Percentiles rank a stretch among this genome's conserved stretches.
Evolutionary conservation across 2,888 invertebrate genomes (phyloP).

Genomic region (Idaea aversata): DNA sequence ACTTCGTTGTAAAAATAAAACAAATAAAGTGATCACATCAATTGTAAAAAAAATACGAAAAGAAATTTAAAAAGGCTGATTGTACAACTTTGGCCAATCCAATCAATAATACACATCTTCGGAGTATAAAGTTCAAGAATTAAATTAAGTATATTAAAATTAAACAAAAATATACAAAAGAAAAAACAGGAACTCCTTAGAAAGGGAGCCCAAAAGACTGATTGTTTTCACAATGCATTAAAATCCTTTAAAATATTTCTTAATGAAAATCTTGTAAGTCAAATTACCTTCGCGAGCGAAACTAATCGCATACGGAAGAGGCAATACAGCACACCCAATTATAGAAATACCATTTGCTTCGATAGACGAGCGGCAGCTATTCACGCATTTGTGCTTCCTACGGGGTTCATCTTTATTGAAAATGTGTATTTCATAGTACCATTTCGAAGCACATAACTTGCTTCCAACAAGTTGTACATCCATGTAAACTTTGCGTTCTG

Average conservation of each 20-base stretch:
- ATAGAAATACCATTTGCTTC: slow-evolving; percentile 38
- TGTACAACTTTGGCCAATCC: too few species aligned
- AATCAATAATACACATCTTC: too few species aligned
- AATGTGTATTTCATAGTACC: slow-evolving; percentile 60
- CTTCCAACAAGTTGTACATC: slow-evolving; percentile 54
- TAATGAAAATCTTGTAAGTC: slow-evolving; percentile 23
- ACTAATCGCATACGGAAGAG: slow-evolving; percentile 27
- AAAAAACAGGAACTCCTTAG: too few species aligned
- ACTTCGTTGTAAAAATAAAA: too few species aligned
- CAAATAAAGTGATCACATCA: too few species aligned
- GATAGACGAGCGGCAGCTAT: slow-evolving; percentile 41
- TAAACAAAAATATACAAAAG: too few species aligned
- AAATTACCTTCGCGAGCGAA: slow-evolving; percentile 20
- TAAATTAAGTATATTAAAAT: too few species aligned
- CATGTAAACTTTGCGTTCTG: slow-evolving; percentile 42
- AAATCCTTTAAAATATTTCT: slow-evolving; percentile 5
- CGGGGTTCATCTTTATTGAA: slow-evolving; percentile 56
- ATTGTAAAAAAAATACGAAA: too few species aligned
- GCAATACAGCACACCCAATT: slow-evolving; percentile 42
- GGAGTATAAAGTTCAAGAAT: too few species aligned
- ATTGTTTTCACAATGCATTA: too few species aligned
- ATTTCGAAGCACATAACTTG: slow-evolving; percentile 50
- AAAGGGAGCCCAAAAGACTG: too few species aligned
- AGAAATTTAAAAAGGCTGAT: too few species aligned
- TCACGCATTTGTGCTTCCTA: slow-evolving; percentile 46